These are phyloP conservation scores for Cyphomyrus discorhynchus DNA, from an alignment of 2,113 vertebrate species.

Conservation along the genomic window DNA sequence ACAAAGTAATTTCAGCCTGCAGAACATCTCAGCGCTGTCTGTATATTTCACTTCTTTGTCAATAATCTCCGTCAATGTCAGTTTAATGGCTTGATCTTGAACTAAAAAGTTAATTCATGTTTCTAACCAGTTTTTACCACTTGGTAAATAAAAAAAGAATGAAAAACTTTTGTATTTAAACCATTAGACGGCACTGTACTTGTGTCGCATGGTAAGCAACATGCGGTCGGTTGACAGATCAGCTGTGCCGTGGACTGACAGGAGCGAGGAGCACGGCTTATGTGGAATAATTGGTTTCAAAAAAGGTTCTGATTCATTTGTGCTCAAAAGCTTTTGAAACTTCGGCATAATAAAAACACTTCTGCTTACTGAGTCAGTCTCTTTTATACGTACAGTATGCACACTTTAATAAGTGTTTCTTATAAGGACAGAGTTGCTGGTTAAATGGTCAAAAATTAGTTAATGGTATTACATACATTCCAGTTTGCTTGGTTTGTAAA, in stretches of 20 bases:
- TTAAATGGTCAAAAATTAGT: neutral
- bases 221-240: neutral
- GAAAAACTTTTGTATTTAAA: neutral
- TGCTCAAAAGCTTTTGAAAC: neutral
- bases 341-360: neutral
- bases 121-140: neutral
- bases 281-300: neutral
- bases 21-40: neutral
- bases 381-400: neutral
- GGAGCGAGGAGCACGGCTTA: neutral
- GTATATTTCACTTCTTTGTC: neutral
- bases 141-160: neutral
- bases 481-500: neutral
- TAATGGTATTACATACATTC: neutral
- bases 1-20: neutral
- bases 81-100: neutral
- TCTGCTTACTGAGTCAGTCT: neutral
- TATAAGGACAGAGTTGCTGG: neutral
- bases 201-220: no score
- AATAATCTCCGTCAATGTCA: neutral
- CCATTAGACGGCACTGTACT: neutral
- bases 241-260: neutral
- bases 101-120: neutral
- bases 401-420: neutral
- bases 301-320: neutral